Percentiles rank a stretch among this genome's conserved stretches.
These are phyloP conservation scores for Gracilinanus agilis DNA, from an alignment of 2,113 vertebrate species.

Conservation along the genomic window DNA sequence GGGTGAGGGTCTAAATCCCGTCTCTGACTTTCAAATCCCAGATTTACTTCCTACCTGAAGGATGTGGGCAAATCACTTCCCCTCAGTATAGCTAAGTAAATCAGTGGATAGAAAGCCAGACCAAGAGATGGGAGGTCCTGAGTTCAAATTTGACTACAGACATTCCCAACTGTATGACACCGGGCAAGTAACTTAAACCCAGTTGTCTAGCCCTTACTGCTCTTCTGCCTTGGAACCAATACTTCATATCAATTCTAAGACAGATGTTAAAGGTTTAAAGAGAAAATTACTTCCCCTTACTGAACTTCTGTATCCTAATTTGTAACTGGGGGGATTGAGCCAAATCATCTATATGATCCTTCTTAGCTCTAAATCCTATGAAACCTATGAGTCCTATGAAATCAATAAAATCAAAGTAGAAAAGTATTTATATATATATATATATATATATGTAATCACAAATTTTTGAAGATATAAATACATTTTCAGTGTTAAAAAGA, in stretches of 20 bases:
- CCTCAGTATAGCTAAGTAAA: neutral
- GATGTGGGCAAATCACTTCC: neutral
- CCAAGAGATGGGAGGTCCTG: too few species aligned
- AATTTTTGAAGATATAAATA: neutral
- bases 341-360: neutral
- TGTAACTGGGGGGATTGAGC: neutral
- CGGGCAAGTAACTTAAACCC: too few species aligned
- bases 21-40: neutral
- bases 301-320: neutral
- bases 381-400: neutral
- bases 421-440: neutral
- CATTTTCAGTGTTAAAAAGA: slow-evolving; percentile 16
- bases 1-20: neutral
- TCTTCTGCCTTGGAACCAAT: too few species aligned
- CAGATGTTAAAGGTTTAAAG: too few species aligned
- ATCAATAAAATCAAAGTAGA: neutral
- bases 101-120: too few species aligned
- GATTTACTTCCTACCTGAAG: neutral
- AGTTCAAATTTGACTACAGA: too few species aligned
- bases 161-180: too few species aligned
- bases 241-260: too few species aligned
- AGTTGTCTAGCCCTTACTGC: too few species aligned
- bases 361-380: neutral
- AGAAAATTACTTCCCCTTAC: neutral
- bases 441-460: neutral